phyloP scores from a whole-genome alignment of 64 coral and sea anemone species.

The Stylophora pistillata region DNA sequence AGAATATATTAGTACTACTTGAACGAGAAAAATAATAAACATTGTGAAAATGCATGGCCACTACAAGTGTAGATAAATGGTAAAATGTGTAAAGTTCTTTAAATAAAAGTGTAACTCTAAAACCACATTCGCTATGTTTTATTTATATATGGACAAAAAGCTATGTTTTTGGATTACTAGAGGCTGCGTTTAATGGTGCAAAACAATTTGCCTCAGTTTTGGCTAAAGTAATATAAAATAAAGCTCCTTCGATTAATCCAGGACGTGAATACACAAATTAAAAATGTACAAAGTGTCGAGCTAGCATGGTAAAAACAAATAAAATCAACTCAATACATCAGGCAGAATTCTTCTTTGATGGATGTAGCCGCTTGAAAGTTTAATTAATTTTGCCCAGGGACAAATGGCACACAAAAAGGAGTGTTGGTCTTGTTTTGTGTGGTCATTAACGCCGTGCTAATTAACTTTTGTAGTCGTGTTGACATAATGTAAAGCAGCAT shows the following conservation, averaged over 20 bases:
- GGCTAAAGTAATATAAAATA: slow-evolving; percentile 18
- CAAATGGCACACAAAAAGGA: slow-evolving; percentile 36
- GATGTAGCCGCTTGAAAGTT: slow-evolving; percentile 64
- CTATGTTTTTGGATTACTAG: slow-evolving; percentile 31
- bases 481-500: slow-evolving; percentile 56
- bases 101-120: slow-evolving; percentile 33
- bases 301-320: slow-evolving; percentile 22
- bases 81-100: slow-evolving; percentile 34
- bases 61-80: slow-evolving; percentile 30
- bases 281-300: slow-evolving; percentile 39
- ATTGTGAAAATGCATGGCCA: background rate
- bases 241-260: slow-evolving; percentile 20
- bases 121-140: background rate
- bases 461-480: slow-evolving; percentile 68
- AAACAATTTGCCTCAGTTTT: background rate
- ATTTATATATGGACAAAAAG: background rate
- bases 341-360: slow-evolving; percentile 42
- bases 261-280: slow-evolving; percentile 13
- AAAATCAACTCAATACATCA: slow-evolving; percentile 39
- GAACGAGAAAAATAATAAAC: background rate
- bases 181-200: background rate
- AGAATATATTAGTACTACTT: slow-evolving; percentile 32
- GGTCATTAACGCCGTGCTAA: slow-evolving; percentile 41
- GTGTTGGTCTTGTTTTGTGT: slow-evolving; percentile 61
- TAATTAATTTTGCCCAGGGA: slow-evolving; percentile 68